Percentiles rank a stretch among this genome's conserved stretches.
Conservation (phyloP, 2,113 vertebrate genomes). For the Hystrix brachyura region DNA sequence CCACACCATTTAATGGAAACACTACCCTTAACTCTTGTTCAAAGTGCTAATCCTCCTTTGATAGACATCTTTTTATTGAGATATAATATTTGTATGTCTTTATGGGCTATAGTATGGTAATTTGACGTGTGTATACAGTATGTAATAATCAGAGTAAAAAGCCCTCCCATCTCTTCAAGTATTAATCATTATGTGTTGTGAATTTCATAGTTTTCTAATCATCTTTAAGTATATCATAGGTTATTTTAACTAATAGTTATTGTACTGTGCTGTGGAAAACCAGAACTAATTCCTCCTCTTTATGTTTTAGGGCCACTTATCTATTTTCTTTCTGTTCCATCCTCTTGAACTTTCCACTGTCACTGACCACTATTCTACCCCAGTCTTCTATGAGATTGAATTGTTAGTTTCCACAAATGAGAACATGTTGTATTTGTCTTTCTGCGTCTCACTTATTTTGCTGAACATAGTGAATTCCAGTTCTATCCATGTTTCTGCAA, state of each 20-base stretch:
- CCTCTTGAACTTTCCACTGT: not conserved
- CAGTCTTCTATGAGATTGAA: not conserved
- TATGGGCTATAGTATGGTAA: not conserved
- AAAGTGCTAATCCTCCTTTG: not conserved
- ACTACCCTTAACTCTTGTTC: constrained; percentile 14
- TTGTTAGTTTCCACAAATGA: not conserved
- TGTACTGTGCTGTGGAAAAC: not conserved
- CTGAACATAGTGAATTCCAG: not conserved
- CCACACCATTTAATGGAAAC: not conserved
- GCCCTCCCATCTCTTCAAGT: not conserved
- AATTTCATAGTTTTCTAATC: not conserved
- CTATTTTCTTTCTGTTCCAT: not conserved
- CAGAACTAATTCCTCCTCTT: not conserved
- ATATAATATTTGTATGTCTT: not conserved
- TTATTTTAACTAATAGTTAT: not conserved
- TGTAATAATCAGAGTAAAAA: not conserved
- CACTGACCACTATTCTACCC: not conserved
- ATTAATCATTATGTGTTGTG: not conserved
- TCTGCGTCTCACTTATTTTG: not conserved
- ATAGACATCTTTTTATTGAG: not conserved
- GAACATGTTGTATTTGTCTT: not conserved
- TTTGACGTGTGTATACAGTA: not conserved
- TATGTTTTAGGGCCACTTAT: not conserved
- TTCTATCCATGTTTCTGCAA: not conserved
- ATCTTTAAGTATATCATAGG: not conserved